Evolutionary conservation across 37 sponge, comb jelly and placozoan genomes (phyloP), one percentile per base, ranked within the genome.

Genomic region (Agelas oroides): DNA sequence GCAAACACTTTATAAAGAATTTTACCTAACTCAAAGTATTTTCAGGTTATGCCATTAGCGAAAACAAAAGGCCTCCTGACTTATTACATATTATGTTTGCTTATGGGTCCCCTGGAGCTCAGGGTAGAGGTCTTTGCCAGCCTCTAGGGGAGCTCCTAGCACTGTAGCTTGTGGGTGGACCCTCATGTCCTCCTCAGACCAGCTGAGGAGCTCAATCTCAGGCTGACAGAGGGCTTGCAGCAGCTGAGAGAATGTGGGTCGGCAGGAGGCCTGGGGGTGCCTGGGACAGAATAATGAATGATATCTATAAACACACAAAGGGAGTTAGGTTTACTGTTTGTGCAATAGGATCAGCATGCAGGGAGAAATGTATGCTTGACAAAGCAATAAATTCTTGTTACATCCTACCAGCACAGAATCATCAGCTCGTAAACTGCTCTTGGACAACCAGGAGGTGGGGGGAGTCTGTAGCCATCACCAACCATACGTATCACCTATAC

Each of bases 401-500:
- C 8, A 46, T 46, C 46, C 3, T 28, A 80, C 81, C 81, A 80
- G 56, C 81, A 80, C 37, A 67, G 70, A 27, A 80, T 80, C 81
- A 80, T 80, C 54, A 80, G 21, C 54, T 68, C 54, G 40, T 80
- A 80, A 25, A 80, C 35, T 40, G 81, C 55, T 52, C 56, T 66
- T 17, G 70, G 81, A 68, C 81, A 80, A 25, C 81, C 81, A 67
- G 81, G 81, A 80, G 81, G 81, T 39, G 81, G 81, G 32, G 81
- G 81, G 25, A 80, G 70, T 37, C 81, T 68, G 67, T 68, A 80
- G 37, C 81, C 81, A 35, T 30, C 21, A 6, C 37, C 56, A 16
- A 80, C 28, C 27, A 80, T 39, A 57, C 37, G 39, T 52, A 80
- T 14, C 5, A 80, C 41, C 64, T 40, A 25, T 25, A 33, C 62